phyloP scores from a whole-genome alignment of 2,888 invertebrate genomes.

The Drosophila pseudotalamancana region DNA sequence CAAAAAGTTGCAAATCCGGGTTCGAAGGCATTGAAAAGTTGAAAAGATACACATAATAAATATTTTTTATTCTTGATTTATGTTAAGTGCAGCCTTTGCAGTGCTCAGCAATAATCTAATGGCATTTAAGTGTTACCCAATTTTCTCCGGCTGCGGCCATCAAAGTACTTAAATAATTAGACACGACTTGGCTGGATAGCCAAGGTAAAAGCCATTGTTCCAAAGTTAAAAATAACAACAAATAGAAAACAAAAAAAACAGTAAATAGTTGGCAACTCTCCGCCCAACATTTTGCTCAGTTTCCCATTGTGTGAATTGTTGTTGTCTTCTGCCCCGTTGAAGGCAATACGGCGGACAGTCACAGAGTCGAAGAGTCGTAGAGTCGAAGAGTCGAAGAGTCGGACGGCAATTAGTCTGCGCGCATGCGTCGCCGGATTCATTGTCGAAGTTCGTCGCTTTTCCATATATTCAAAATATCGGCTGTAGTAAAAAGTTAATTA shows the following conservation, averaged over 20 bases:
- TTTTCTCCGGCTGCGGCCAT: slow-evolving; percentile 23
- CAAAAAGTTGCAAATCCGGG: too few relatives aligned
- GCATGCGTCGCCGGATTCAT: slow-evolving; percentile 76
- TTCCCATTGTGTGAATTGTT: slow-evolving; percentile 53
- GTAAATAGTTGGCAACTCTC: slow-evolving; percentile 28
- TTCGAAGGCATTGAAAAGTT: background rate
- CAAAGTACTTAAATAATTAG: slow-evolving; percentile 37
- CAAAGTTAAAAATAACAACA: too few relatives aligned
- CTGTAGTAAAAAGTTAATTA: slow-evolving; percentile 73
- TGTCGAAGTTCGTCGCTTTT: slow-evolving; percentile 70
- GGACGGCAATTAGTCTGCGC: slow-evolving; percentile 76
- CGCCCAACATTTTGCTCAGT: slow-evolving; percentile 10
- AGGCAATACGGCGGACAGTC: slow-evolving; percentile 7
- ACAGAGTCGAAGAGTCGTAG: too few relatives aligned
- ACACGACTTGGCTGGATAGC: slow-evolving; percentile 25
- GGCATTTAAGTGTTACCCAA: slow-evolving; percentile 12
- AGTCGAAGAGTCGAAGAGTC: too few relatives aligned
- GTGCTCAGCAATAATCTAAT: slow-evolving; percentile 8
- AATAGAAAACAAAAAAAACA: slow-evolving; percentile 60
- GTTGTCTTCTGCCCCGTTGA: slow-evolving; percentile 37
- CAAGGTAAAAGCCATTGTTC: slow-evolving; percentile 54
- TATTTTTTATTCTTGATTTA: background rate
- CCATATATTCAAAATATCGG: slow-evolving; percentile 78
- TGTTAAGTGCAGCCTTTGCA: slow-evolving; percentile 1
- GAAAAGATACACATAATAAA: background rate